Percentiles rank a stretch among this genome's conserved stretches.
These are phyloP conservation scores for Toxotes jaculatrix DNA, from an alignment of 2,113 vertebrate genomes.

Conservation along the genomic window DNA sequence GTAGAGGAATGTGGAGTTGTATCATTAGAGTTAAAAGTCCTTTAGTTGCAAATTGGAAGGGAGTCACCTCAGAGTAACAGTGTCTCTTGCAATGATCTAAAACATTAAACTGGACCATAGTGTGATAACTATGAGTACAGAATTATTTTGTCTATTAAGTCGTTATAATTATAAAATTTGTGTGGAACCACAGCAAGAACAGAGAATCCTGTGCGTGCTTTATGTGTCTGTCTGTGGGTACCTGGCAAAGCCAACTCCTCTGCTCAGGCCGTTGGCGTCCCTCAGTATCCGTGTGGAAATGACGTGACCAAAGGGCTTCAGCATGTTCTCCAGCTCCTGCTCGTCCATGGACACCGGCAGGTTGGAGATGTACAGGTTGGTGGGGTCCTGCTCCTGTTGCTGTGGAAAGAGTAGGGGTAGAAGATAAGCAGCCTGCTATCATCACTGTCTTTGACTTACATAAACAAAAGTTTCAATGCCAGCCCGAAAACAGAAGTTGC, in stretches of 20 bases:
- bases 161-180: background rate
- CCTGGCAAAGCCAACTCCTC: conserved; percentile 86
- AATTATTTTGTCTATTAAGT: conserved; percentile 1
- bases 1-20: conserved; percentile 38
- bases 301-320: conserved; percentile 85
- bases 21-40: conserved; percentile 39
- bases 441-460: background rate
- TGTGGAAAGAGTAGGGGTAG: conserved; percentile 49
- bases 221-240: conserved; percentile 11
- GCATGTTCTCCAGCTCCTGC: conserved; percentile 87
- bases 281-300: conserved; percentile 85
- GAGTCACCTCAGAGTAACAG: conserved; percentile 3
- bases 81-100: conserved; percentile 9
- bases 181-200: background rate
- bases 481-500: background rate
- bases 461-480: background rate
- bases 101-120: conserved; percentile 1
- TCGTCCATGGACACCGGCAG: conserved; percentile 85
- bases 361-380: conserved; percentile 86
- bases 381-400: conserved; percentile 86
- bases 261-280: conserved; percentile 84
- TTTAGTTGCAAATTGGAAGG: conserved; percentile 34
- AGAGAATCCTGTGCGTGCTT: background rate
- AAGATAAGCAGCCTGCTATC: background rate
- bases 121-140: background rate